Evolutionary conservation across 2,113 vertebrate species (phyloP), one percentile per base, ranked within the genome.

Genomic region (Dascyllus trimaculatus): DNA sequence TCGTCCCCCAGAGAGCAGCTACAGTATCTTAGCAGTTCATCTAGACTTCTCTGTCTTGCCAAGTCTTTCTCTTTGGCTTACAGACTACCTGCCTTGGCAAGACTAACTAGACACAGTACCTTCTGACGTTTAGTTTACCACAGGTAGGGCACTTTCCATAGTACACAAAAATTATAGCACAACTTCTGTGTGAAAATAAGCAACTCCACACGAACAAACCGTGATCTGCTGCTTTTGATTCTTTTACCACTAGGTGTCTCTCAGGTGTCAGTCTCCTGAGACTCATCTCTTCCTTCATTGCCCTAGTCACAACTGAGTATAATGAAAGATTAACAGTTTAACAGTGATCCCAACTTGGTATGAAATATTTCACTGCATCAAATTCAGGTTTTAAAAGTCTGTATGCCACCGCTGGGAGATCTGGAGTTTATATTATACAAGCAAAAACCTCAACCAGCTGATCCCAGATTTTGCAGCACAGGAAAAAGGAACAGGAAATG

Each of bases 401-500:
- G 2, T 38, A 4, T 10, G 22, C 17, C 40, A 43, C 58, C 29
- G 22, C 35, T 60, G 8, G 40, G 19, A 26, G 1, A 6, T 35
- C 43, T 45, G 18, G 35, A 52, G 17, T 21, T 56, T 75, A 48
- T 14, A 60, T 1, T 53, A 64, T 17, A 51, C 17, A 48, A 22
- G 18, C 0, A 4, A 29, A n/a, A 66, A 38, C 17, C 59, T 59
- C 51, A 59, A 45, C 25, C 1, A 24, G 43, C 63, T 51, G 29
- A 71, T 54, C 18, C 17, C 75, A 59, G 29, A 70, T 43, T 76
- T 57, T 75, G 56, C 60, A 72, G 22, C 45, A 56, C 72, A 82
- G 86, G 75, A 89, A 91, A 85, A 51, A 74, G 82, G 84, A 88
- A 87, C 66, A 87, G 92, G 90, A 91, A 90, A 82, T 51, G 8